Evolutionary conservation across 2,113 vertebrate genomes (phyloP).

Genomic region (Zosterops borbonicus): DNA sequence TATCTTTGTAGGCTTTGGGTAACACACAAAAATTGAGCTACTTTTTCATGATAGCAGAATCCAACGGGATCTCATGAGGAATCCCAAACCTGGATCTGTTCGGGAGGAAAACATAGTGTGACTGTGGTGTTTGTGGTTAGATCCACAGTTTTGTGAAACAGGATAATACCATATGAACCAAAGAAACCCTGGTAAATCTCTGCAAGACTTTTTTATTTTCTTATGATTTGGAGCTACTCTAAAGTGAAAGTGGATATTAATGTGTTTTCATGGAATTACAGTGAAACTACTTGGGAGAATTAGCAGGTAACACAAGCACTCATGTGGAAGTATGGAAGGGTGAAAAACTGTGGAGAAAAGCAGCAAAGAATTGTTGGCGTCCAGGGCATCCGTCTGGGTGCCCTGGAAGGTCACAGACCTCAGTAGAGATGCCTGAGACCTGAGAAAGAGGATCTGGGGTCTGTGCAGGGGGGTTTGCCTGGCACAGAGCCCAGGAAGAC

Average conservation of each 20-base stretch:
- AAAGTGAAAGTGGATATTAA: background rate
- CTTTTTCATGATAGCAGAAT: background rate
- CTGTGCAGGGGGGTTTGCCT: too few relatives aligned
- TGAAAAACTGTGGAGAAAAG: background rate
- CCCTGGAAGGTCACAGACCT: too few relatives aligned
- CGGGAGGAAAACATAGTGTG: accelerated
- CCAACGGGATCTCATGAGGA: background rate
- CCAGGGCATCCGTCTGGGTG: too few relatives aligned
- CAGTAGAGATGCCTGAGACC: too few relatives aligned
- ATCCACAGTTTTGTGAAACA: background rate
- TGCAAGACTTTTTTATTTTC: background rate
- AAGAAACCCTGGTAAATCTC: accelerated
- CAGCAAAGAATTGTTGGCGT: background rate
- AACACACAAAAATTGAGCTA: background rate
- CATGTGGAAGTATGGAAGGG: background rate
- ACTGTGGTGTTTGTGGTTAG: background rate
- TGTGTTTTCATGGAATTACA: background rate
- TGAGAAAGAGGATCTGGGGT: too few relatives aligned
- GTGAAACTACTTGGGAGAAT: background rate
- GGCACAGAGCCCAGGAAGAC: too few relatives aligned
- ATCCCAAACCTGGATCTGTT: background rate
- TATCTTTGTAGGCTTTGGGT: background rate
- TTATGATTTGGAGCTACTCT: background rate
- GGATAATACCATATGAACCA: background rate
- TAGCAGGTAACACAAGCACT: background rate